These are phyloP conservation scores for Enteromius unitaeniatus DNA, from an alignment of 2,797 vertebrate species.

Conservation along the genomic window DNA sequence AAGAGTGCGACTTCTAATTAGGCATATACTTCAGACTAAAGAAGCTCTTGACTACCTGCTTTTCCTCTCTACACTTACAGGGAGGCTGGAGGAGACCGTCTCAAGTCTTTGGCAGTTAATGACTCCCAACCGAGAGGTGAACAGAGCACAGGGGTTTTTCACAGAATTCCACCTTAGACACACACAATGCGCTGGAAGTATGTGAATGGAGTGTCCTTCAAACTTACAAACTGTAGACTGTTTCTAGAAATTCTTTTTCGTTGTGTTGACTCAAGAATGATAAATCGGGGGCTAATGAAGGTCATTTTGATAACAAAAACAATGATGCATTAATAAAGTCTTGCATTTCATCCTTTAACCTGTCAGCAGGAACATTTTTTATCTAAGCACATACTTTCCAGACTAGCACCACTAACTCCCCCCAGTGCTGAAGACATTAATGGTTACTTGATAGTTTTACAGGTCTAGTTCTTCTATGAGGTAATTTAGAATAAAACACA, in stretches of 20 bases:
- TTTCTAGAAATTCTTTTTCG: constrained; percentile 42
- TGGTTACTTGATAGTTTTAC: constrained; percentile 7
- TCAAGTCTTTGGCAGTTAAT: constrained; percentile 72
- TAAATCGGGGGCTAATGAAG: constrained; percentile 44
- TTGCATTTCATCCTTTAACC: constrained; percentile 6
- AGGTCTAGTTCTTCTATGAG: neutral
- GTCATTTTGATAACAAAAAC: constrained; percentile 40
- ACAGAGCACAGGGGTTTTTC: constrained; percentile 61
- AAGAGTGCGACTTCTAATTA: constrained; percentile 77
- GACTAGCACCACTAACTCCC: constrained; percentile 4
- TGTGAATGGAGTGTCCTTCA: constrained; percentile 57
- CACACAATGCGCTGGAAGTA: constrained; percentile 51
- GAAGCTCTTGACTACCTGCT: constrained; percentile 75
- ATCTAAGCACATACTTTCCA: constrained; percentile 19
- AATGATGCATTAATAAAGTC: constrained; percentile 18
- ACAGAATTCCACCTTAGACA: constrained; percentile 61
- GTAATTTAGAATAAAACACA: neutral
- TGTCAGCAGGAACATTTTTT: neutral
- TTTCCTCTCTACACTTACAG: constrained; percentile 69
- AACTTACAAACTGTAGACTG: constrained; percentile 54
- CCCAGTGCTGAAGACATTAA: neutral
- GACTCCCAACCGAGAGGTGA: constrained; percentile 69
- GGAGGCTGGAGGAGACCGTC: constrained; percentile 62
- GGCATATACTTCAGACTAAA: constrained; percentile 71
- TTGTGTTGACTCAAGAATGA: constrained; percentile 43